Percentiles rank a stretch among this genome's conserved stretches.
Evolutionary conservation across 64 coral and sea anemone genomes (phyloP).

Genomic region (Stylophora pistillata): DNA sequence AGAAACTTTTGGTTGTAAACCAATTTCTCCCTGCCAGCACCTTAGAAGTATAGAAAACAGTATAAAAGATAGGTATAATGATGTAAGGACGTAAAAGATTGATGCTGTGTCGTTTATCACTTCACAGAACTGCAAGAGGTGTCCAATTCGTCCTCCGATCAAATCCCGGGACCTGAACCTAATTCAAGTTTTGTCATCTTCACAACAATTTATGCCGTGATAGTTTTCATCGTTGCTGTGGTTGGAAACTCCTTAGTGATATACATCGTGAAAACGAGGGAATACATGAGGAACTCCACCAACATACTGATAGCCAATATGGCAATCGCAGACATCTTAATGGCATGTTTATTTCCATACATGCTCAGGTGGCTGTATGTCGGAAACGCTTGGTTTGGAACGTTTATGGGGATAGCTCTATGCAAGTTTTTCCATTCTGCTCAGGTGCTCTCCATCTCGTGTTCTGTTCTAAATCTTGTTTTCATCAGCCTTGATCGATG

Average conservation of each 20-base stretch:
- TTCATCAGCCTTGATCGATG: conserved; percentile 82
- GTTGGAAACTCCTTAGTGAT: conserved; percentile 72
- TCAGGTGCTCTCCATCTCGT: conserved; percentile 48
- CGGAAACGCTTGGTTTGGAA: conserved; percentile 58
- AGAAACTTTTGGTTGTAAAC: no score
- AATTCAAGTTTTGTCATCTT: conserved; percentile 35
- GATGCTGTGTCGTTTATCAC: background rate
- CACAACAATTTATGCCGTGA: conserved; percentile 35
- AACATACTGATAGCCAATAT: conserved; percentile 90
- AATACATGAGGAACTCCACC: conserved; percentile 80
- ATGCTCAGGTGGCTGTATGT: conserved; percentile 78
- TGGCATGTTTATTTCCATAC: conserved; percentile 66
- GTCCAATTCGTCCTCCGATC: background rate
- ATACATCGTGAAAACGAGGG: conserved; percentile 57
- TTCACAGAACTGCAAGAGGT: background rate
- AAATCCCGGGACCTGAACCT: background rate
- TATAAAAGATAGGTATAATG: no score
- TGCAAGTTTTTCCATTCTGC: conserved; percentile 60
- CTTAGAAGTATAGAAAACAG: no score
- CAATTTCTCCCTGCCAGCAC: no score
- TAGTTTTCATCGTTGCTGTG: conserved; percentile 63
- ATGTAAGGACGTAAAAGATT: no score
- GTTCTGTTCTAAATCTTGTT: conserved; percentile 76
- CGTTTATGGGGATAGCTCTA: conserved; percentile 43
- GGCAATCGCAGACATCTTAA: conserved; percentile 73